Evolutionary conservation across 2,888 invertebrate species (phyloP), one percentile per base, ranked within the genome.

Genomic region (Kryphioiulus occultus): DNA sequence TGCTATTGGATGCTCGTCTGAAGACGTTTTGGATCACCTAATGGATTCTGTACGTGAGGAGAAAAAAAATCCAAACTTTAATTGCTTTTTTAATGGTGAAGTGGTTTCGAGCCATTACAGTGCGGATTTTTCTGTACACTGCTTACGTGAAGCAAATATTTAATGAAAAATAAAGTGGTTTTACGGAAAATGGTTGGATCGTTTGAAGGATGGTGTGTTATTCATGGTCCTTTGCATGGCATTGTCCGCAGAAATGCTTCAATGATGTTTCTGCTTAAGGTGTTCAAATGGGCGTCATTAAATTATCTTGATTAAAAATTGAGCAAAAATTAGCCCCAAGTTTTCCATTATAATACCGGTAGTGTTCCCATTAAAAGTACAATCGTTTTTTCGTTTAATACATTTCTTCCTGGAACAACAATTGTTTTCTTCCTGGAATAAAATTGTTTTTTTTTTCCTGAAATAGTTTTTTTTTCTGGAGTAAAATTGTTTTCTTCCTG

Each of bases 81-180:
- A 78, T 78, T 78, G 78, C 78, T 78, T 78, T 78, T 30, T 78
- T 78, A 78, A 78, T 78, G 78, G 78, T 30, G 30, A 68, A 68
- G 68, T 30, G 78, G 30, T 78, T 30, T 12, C 78, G 15, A n/a
- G 15, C 78, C 26, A 78, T 30, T 12, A 30, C 3, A 3, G 26
- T 1, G 22, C 78, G 26, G 30, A 78, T 78, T 30, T 78, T 78
- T 78, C 78, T 15, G 78, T 78, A 78, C 9, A 22, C 7, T 78
- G 78, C 78, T 78, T 78, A 78, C 78, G 78, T 78, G 78, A 3
- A 78, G 12, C 78, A 78, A 78, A 78, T 78, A 78, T 78, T 78
- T 78, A 30, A 78, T 78, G 78, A 78, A 78, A 78, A 78, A 26
- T 30, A 78, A 30, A 78, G 0, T 78, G 1, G 78, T 78, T 78